These are phyloP conservation scores for Sminthurides aquaticus DNA, from an alignment of 2,888 invertebrate genomes.

Conservation along the genomic window DNA sequence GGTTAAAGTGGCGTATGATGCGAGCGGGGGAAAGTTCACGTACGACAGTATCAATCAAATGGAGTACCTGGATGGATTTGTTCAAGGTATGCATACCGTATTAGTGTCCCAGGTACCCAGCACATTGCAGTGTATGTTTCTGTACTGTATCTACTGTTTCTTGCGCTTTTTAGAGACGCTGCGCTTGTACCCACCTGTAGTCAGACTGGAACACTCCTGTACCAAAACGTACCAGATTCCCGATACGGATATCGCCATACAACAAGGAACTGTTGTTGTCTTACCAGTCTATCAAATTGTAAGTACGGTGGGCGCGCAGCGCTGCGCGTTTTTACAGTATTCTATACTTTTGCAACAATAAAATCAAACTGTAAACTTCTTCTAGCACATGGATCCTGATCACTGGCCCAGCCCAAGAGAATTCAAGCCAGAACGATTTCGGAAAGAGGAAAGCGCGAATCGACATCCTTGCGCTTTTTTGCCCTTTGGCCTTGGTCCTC, in stretches of 20 bases:
- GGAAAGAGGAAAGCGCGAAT: background rate
- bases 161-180: background rate
- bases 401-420: background rate
- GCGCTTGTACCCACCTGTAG: background rate
- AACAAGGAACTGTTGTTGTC: background rate
- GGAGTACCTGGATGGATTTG: background rate
- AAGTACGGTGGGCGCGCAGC: too few relatives aligned
- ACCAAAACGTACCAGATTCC: background rate
- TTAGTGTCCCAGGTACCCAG: background rate
- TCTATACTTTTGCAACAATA: background rate
- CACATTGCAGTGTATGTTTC: background rate
- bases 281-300: background rate
- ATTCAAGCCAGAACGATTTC: background rate
- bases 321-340: background rate
- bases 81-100: too few relatives aligned
- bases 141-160: too few relatives aligned
- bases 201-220: background rate
- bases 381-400: background rate
- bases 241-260: background rate
- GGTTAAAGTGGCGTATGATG: background rate
- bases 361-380: background rate
- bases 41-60: background rate
- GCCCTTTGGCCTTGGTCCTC: background rate
- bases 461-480: background rate
- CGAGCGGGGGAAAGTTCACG: background rate